phyloP scores from a whole-genome alignment of 2,113 vertebrate genomes.

The Rhabdornis inornatus region DNA sequence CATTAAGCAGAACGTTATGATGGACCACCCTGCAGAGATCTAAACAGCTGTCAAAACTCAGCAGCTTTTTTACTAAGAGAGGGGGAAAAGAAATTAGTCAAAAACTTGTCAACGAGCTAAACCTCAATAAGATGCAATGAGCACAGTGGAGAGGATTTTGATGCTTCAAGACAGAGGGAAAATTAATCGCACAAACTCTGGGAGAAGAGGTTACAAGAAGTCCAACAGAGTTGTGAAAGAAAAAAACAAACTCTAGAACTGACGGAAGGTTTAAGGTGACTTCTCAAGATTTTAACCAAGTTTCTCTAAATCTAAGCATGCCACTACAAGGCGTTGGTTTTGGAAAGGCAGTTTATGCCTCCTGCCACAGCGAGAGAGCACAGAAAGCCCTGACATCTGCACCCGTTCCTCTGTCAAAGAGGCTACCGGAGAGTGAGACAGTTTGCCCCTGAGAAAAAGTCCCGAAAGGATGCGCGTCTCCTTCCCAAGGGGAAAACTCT shows the following conservation, averaged over 20 bases:
- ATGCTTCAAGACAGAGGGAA: not conserved
- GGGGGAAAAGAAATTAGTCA: not conserved
- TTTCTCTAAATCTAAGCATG: not conserved
- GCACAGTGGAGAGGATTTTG: not conserved
- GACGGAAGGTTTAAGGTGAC: not conserved
- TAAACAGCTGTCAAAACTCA: not conserved
- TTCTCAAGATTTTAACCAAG: not conserved
- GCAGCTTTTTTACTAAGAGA: not conserved
- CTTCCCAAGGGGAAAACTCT: rapidly evolving
- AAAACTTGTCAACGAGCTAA: not conserved
- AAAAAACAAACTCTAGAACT: not conserved
- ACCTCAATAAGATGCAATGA: not conserved
- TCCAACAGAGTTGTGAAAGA: not conserved
- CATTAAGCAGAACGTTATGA: not conserved
- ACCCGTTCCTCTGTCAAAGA: rapidly evolving
- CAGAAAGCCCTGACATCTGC: not conserved
- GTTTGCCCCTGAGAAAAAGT: not conserved
- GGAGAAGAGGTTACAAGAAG: not conserved
- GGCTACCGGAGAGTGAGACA: no score
- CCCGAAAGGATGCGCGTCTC: not conserved
- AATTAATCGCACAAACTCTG: not conserved
- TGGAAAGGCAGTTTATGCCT: not conserved
- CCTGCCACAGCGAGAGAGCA: not conserved
- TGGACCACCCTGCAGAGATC: not conserved
- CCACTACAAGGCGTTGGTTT: not conserved